Evolutionary conservation across 2,113 vertebrate species (phyloP), one percentile per base, ranked within the genome.

Genomic region (Cyanoliseus patagonus): DNA sequence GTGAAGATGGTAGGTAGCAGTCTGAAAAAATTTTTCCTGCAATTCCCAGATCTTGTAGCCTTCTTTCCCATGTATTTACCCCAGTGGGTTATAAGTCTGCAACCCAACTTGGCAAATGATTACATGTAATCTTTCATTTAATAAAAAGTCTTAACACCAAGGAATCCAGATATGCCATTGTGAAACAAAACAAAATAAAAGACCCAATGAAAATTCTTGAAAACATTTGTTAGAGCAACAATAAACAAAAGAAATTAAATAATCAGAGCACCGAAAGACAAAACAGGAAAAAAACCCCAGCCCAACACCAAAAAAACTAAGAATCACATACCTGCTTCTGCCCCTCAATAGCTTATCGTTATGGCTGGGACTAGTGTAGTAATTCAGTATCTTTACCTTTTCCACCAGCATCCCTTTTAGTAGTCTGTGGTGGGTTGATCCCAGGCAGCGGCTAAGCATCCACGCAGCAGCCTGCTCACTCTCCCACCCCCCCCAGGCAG

Each of bases 211-310:
- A 75, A 44, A n/a, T 9, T 59, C 8, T 37, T 61, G 20, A 73
- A 82, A 82, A 78, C 3, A 10, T 47, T 81, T 66, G 4, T 53
- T 27, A 42, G 30, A 44, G 2, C 17, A 46, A 66, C 39, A 78
- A 42, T 62, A 57, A 17, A 24, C 67, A 47, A 86, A 49, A 73
- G 22, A 35, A 52, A 17, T 8, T 35, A 61, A 53, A 66, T 7
- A 30, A 23, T 7, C 2, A 53, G 74, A 83, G 16, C 3, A 44
- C 3, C 18, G 49, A 17, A 87, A 23, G 23, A 59, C 15, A 62
- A 44, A 33, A 24, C 15, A 28, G 12, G 25, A 73, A 73, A 52
- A 78, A 23, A 1, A 0, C 5, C 19, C 20, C 22, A n/a, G 9
- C 25, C 37, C 13, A 74, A 35, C 20, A 61, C 2, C 13, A 70